Evolutionary conservation across 2,113 vertebrate genomes (phyloP), one percentile per base, ranked within the genome.

Genomic region (Ibidorhyncha struthersii): DNA sequence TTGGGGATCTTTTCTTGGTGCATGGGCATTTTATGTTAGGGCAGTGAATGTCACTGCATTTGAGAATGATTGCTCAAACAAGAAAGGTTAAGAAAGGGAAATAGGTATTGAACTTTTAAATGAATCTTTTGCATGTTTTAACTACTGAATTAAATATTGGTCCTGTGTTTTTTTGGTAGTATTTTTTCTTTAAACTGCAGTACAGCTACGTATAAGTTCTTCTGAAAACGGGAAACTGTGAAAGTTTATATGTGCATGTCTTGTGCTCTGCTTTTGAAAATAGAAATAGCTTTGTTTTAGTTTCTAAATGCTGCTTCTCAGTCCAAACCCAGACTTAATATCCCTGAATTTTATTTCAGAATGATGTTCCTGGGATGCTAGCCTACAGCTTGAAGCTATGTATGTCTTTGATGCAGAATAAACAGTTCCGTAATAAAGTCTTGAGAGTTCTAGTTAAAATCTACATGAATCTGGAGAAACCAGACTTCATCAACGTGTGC

Each of bases 361-460:
- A 98, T 23, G 99, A 99, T 97, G 99, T 99, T 88, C 98, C 99
- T 80, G 99, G 99, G 67, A 99, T 99, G 97, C 98, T 99, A 62
- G 99, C 99, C n/a, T 99, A 99, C 97, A 99, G 99, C 97, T 98
- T 99, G 96, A 99, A 99, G 96, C 99, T 99, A 62, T 99, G 99
- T 98, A 99, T 99, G 99, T 99, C 99, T 82, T 97, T 99, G 92
- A 99, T 99, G 99, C 99, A 99, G 96, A 99, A 99, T 97, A 99
- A 99, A 95, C 99, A 99, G 96, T 99, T 99, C 91, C 99, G 99
- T 86, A 99, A 99, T 69, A 99, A 99, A 94, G 99, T 99, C 25
- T 97, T 99, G 77, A 97, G 99, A 94, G 99, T 99, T 89, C 97
- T 99, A 67, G 99, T 99, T 84, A 99, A 99, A 97, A 99, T 99